These are phyloP conservation scores for Urocyon cinereoargenteus DNA, from an alignment of 2,797 vertebrate genomes.

Conservation along the genomic window DNA sequence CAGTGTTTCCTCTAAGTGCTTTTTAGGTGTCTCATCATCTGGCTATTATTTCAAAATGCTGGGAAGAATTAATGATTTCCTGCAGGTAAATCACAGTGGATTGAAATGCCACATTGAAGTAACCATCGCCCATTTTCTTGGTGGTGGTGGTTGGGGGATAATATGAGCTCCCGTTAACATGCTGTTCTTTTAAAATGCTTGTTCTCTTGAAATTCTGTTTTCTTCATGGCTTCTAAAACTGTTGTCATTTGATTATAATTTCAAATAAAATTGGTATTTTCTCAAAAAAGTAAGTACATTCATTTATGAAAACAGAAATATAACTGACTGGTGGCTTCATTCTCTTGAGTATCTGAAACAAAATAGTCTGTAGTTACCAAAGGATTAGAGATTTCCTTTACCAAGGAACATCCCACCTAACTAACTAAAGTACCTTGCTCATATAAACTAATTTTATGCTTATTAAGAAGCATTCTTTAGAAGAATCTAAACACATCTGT, in stretches of 20 bases:
- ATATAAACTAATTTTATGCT: not conserved
- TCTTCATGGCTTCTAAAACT: not conserved
- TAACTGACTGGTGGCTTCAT: conserved; percentile 11
- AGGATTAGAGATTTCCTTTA: not conserved
- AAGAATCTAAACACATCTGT: not conserved
- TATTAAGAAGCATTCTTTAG: not conserved
- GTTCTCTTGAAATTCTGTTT: conserved; percentile 52
- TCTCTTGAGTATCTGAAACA: conserved; percentile 57
- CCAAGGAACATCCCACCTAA: not conserved
- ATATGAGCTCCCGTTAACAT: not conserved
- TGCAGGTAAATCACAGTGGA: conserved; percentile 58
- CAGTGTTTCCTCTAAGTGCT: conserved; percentile 76
- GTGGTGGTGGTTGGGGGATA: not conserved
- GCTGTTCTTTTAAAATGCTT: conserved; percentile 20
- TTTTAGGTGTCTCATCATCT: conserved; percentile 79
- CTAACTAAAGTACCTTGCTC: not conserved
- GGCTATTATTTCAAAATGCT: conserved; percentile 68
- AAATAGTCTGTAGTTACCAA: not conserved
- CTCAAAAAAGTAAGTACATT: conserved; percentile 48
- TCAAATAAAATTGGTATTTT: conserved; percentile 67
- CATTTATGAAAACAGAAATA: conserved; percentile 59
- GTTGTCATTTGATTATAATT: conserved; percentile 55
- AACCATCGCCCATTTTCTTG: conserved; percentile 38
- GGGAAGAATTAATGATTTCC: conserved; percentile 81
- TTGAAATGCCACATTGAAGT: conserved; percentile 64